Evolutionary conservation across 1,140 invertebrate species (phyloP).

Genomic region (Forficula auricularia): DNA sequence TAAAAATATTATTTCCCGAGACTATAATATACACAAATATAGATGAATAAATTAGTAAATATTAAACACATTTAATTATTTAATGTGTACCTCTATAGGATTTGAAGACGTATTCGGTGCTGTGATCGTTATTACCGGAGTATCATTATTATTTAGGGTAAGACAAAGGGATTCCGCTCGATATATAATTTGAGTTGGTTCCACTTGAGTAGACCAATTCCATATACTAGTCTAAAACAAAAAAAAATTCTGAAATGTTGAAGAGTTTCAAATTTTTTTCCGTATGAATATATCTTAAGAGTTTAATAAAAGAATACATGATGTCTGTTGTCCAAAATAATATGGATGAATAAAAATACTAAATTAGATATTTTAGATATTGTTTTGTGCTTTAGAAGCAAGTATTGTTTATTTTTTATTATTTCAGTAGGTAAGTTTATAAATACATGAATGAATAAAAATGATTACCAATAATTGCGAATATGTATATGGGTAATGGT

Average conservation of each 20-base stretch:
- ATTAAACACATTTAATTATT: constrained; percentile 8
- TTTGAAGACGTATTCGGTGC: constrained; percentile 35
- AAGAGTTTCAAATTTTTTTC: neutral
- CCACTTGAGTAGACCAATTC: constrained; percentile 31
- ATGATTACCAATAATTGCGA: constrained; percentile 47
- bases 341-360: no score
- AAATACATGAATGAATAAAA: no score
- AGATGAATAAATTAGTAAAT: constrained; percentile 8
- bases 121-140: constrained; percentile 66
- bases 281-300: neutral
- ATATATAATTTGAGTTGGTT: constrained; percentile 30
- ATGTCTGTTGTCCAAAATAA: no score
- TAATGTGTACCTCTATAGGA: constrained; percentile 34
- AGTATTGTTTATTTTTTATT: no score
- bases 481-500: constrained; percentile 82
- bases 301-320: no score
- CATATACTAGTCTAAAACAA: constrained; percentile 40
- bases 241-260: constrained; percentile 3
- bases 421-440: no score
- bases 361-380: no score
- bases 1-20: constrained; percentile 51
- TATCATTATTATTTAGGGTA: constrained; percentile 54
- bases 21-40: constrained; percentile 24
- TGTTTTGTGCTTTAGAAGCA: no score
- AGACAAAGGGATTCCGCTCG: constrained; percentile 48